Base-by-base conservation (phyloP, 2,113 vertebrate genomes). In the Lasiurus borealis region DNA sequence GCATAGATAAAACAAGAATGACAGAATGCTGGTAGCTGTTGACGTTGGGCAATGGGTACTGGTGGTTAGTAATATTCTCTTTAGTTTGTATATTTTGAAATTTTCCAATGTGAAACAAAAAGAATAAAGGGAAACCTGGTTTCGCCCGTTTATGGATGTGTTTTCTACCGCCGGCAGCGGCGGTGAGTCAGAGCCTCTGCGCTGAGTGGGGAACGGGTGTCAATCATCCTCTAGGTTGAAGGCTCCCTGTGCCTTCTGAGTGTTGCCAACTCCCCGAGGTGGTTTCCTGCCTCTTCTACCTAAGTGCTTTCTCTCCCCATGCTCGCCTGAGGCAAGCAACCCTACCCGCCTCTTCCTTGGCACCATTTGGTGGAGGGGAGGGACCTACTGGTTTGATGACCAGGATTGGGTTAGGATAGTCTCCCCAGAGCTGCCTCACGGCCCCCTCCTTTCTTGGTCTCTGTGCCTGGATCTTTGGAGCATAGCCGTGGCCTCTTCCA, bases 401-500 rank as follows among this genome's bases (percentile, higher is more conserved):
- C 54, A 59, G 54, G 40, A 12, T 4, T 72, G 29, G 68, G 23
- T 57, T 34, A 8, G n/a, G 40, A 23, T 6, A 21, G 40, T 16
- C 25, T 66, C n/a, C n/a, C 73, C 10, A 7, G 0, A 29, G 46
- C n/a, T 31, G 50, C 46, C 73, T 14, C 8, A 23, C 4, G 19
- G n/a, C 18, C 52, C 44, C 29, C 50, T 59, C 23, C 14, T 16
- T 16, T 46, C 66, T 7, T 10, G 16, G 0, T 9, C 0, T 19
- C 62, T 36, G 50, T 31, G 16, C n/a, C 18, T 52, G 8, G 4
- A 9, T 21, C 52, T 44, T 25, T 25, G 50, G 29, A 71, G 23
- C 31, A 4, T 19, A 11, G 2, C 8, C 3, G 5, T 9, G 31
- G 31, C 31, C 8, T 0, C 48, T 62, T 34, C 66, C 16, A 4